Evolutionary conservation across 2,113 vertebrate species (phyloP).

Genomic region (Ctenomys sociabilis): DNA sequence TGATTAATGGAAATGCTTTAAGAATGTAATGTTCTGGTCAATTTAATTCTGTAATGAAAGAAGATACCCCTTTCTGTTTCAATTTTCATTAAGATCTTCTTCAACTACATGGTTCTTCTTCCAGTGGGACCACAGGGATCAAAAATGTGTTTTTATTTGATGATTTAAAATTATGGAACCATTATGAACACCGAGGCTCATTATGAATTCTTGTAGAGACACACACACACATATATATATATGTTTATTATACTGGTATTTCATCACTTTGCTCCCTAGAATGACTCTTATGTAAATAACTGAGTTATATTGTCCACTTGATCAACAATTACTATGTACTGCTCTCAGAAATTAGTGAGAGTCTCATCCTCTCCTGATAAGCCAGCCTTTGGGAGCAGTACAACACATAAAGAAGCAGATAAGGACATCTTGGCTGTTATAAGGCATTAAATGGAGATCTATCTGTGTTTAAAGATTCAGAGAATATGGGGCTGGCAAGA

Average conservation of each 20-base stretch:
- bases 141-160: slow-evolving; percentile 54
- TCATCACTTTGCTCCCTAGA: background rate
- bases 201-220: slow-evolving; percentile 41
- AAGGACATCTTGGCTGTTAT: background rate
- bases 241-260: background rate
- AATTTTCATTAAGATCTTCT: slow-evolving; percentile 59
- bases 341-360: slow-evolving; percentile 8
- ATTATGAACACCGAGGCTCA: background rate
- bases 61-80: slow-evolving; percentile 52
- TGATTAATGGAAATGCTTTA: slow-evolving; percentile 61
- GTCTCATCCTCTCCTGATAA: background rate
- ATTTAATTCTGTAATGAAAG: slow-evolving; percentile 63
- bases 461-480: background rate
- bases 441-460: background rate
- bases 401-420: background rate
- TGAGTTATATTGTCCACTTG: background rate
- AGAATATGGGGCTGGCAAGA: background rate
- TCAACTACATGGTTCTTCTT: slow-evolving; percentile 54
- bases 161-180: slow-evolving; percentile 49
- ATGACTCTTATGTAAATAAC: background rate
- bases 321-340: slow-evolving; percentile 17
- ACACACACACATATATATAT: too few relatives aligned
- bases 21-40: slow-evolving; percentile 60
- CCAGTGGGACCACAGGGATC: slow-evolving; percentile 1
- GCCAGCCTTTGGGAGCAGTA: background rate